Conservation (phyloP, 2,113 vertebrate genomes). For the Lepidothrix coronata region DNA sequence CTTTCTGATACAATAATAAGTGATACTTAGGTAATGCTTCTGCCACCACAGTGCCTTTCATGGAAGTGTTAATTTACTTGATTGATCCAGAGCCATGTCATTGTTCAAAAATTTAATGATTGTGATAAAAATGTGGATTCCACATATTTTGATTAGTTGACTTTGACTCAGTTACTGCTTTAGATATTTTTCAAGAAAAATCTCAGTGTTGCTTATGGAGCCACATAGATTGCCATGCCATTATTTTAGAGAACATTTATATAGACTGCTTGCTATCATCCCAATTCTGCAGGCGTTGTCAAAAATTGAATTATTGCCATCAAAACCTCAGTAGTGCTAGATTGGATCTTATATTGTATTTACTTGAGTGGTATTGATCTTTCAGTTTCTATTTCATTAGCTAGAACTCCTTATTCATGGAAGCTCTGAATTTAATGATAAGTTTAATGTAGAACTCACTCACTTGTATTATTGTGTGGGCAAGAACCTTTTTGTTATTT, state of each 20-base stretch:
- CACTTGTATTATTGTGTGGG: conserved; percentile 28
- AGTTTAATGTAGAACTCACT: conserved; percentile 24
- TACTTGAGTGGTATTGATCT: conserved; percentile 50
- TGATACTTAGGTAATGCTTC: background rate
- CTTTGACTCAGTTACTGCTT: background rate
- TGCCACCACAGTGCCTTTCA: background rate
- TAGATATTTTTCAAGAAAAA: background rate
- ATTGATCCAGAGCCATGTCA: background rate
- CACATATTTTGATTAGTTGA: background rate
- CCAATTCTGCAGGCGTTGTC: background rate
- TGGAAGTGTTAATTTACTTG: background rate
- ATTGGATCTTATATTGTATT: conserved; percentile 18
- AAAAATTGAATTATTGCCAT: conserved; percentile 10
- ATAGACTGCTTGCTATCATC: background rate
- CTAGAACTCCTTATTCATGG: conserved; percentile 21
- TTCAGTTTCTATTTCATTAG: conserved; percentile 56
- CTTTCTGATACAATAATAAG: background rate
- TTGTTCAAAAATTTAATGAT: background rate
- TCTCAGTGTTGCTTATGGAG: background rate
- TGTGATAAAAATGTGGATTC: background rate
- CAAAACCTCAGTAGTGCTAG: background rate
- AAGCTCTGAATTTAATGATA: conserved; percentile 16
- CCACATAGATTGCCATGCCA: background rate
- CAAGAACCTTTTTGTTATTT: conserved; percentile 40
- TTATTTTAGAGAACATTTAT: background rate